These are phyloP conservation scores for Calypte anna DNA, from an alignment of 2,113 vertebrate genomes.

Conservation along the genomic window DNA sequence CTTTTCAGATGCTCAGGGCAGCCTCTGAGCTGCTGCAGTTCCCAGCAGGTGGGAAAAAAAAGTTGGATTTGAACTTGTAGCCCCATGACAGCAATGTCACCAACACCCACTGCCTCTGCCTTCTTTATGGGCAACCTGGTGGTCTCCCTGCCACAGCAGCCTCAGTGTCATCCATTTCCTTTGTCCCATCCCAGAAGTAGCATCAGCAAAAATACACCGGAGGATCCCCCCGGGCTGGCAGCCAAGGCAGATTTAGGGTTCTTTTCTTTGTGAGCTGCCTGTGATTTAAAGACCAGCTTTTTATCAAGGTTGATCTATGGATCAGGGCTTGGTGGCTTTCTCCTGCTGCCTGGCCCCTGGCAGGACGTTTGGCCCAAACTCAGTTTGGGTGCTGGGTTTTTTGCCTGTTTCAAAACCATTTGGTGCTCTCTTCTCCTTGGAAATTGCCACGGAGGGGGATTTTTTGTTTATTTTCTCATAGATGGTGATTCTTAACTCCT, in stretches of 20 bases:
- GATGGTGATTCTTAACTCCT: background rate
- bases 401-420: constrained; percentile 2
- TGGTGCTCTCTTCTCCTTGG: background rate
- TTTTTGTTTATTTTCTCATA: background rate
- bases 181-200: constrained; percentile 39
- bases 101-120: background rate
- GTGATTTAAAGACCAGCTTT: constrained; percentile 65
- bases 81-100: background rate
- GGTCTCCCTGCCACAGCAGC: constrained; percentile 12
- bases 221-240: constrained; percentile 29
- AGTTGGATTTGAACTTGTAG: constrained; percentile 12
- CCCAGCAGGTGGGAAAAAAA: background rate
- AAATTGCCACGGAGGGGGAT: background rate
- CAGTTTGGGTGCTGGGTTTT: background rate
- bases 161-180: constrained; percentile 7
- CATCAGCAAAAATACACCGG: constrained; percentile 54
- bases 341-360: constrained; percentile 47
- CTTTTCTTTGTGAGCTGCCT: constrained; percentile 7
- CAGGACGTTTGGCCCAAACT: constrained; percentile 53
- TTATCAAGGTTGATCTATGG: constrained; percentile 11
- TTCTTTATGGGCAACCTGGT: constrained; percentile 26
- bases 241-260: constrained; percentile 43
- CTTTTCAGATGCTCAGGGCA: background rate
- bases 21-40: background rate
- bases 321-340: constrained; percentile 30